Percentiles rank a stretch among this genome's conserved stretches.
These are phyloP conservation scores for Drosophila lacertosa DNA, from an alignment of 1,140 invertebrate species.

Conservation along the genomic window DNA sequence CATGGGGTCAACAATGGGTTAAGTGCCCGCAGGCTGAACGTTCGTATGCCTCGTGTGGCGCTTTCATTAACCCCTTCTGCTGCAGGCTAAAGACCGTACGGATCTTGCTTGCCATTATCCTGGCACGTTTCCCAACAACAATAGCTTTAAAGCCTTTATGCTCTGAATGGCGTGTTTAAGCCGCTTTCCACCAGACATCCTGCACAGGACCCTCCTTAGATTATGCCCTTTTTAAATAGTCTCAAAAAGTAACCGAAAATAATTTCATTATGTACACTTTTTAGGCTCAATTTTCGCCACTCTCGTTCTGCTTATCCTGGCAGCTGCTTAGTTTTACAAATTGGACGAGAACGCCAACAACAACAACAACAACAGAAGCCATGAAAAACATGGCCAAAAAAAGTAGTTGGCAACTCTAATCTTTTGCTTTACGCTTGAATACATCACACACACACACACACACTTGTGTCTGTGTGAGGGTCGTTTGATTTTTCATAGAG, in stretches of 20 bases:
- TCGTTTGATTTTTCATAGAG: conserved; percentile 49
- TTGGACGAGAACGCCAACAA: conserved; percentile 49
- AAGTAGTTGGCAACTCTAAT: conserved; percentile 77
- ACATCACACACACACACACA: conserved; percentile 31
- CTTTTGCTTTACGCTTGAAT: conserved; percentile 76
- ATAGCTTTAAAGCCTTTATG: conserved; percentile 35
- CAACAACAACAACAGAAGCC: conserved; percentile 15
- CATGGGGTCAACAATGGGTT: conserved; percentile 46
- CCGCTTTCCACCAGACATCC: neutral
- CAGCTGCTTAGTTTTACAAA: conserved; percentile 73
- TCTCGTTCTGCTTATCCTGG: conserved; percentile 45
- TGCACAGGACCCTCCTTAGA: neutral
- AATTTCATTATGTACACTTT: conserved; percentile 42
- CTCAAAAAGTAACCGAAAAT: conserved; percentile 10
- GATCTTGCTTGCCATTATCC: conserved; percentile 35
- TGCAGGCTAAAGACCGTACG: conserved; percentile 11
- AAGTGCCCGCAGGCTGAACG: conserved; percentile 45
- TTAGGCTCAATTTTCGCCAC: conserved; percentile 34
- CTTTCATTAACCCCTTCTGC: conserved; percentile 48
- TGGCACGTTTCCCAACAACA: conserved; percentile 44
- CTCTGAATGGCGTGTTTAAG: conserved; percentile 22
- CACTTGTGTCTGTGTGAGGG: conserved; percentile 19
- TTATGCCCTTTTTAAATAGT: conserved; percentile 55
- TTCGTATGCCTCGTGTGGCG: conserved; percentile 42
- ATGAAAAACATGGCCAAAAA: conserved; percentile 43